Conservation (phyloP, 2,113 vertebrate species). For the Neotoma lepida region DNA sequence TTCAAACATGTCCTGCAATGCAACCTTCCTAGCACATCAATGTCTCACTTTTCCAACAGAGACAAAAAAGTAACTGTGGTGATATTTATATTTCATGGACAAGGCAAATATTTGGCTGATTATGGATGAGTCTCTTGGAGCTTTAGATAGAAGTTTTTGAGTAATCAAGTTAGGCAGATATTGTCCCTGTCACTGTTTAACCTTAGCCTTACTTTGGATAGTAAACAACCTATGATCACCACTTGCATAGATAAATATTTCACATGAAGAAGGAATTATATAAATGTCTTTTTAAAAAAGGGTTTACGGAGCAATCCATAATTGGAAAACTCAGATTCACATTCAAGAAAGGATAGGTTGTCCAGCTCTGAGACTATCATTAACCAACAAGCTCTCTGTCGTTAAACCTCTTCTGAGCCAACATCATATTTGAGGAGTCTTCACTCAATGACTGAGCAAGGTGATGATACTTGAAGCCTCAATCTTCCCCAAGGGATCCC, state of each 20-base stretch:
- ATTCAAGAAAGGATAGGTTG: background rate
- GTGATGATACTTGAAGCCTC: accelerated
- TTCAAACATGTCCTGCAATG: background rate
- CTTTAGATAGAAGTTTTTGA: background rate
- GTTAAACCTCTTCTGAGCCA: background rate
- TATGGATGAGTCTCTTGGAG: background rate
- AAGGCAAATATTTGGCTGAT: background rate
- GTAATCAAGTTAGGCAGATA: background rate
- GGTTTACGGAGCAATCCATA: background rate
- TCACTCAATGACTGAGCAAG: background rate
- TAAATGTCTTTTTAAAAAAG: background rate
- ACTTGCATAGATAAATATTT: background rate
- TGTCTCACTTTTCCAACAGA: background rate
- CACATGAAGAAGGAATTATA: background rate
- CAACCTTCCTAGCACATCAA: background rate
- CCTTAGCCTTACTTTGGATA: background rate
- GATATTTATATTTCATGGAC: background rate
- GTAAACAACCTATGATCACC: background rate
- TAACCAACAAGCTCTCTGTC: background rate
- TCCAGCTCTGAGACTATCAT: background rate
- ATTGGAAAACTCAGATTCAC: background rate
- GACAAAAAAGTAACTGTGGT: background rate
- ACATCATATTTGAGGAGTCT: background rate
- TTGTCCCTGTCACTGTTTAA: background rate
- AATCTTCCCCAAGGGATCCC: background rate